Evolutionary conservation across 2,113 vertebrate species (phyloP).

Genomic region (Limnothrissa miodon): DNA sequence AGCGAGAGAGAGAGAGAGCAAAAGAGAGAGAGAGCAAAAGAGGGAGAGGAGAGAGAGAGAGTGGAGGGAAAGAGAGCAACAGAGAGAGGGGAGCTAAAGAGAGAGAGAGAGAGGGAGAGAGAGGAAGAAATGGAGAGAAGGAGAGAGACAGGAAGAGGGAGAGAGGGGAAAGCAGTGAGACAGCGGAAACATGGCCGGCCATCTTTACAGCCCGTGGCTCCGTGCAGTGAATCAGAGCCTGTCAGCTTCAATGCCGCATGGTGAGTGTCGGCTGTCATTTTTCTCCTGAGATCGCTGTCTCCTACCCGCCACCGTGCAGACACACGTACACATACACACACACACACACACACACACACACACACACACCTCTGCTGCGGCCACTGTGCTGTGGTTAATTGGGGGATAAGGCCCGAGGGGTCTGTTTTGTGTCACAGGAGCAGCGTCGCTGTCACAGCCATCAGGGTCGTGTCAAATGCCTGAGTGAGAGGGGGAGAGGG

Average conservation of each 20-base stretch:
- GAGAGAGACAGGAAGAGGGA: neutral
- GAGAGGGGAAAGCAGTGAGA: neutral
- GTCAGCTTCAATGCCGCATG: neutral
- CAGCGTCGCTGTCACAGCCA: conserved; percentile 4
- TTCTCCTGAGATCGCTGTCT: neutral
- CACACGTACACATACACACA: neutral
- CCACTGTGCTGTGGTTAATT: neutral
- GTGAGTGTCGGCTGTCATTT: neutral
- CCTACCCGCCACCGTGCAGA: neutral
- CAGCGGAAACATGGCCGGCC: neutral
- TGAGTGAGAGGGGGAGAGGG: neutral
- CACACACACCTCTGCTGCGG: neutral
- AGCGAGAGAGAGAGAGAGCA: neutral
- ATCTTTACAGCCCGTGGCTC: neutral
- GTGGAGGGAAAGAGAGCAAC: neutral
- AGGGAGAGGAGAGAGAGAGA: neutral
- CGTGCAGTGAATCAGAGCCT: neutral
- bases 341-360: conserved; percentile 20
- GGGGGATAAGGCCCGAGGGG: neutral
- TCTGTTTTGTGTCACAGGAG: neutral
- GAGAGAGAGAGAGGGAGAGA: neutral
- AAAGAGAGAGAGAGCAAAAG: neutral
- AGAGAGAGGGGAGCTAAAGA: neutral
- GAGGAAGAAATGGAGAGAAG: neutral
- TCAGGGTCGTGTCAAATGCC: conserved; percentile 31